Base-by-base conservation (phyloP, 37 sponge, comb jelly and placozoan species). In the Beroe forskalii region DNA sequence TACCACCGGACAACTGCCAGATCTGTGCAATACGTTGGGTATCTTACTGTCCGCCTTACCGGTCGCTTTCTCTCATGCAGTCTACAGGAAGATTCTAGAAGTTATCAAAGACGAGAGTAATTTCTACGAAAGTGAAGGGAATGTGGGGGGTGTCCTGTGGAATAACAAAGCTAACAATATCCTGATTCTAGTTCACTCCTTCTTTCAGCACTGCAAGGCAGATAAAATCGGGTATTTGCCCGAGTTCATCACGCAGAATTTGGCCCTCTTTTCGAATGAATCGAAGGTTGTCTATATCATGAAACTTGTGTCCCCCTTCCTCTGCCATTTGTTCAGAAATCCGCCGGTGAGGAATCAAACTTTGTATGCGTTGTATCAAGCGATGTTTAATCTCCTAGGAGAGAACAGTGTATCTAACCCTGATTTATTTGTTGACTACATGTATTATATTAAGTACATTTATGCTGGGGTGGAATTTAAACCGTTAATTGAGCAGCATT, bases 381-480 rank as follows among this genome's bases (percentile, higher is more conserved):
- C 35, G 28, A 80, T 80, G 86, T 38, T 80, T 1, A 80, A 44
- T 38, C 22, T 80, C 48, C 35, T 80, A 37, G 35, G 86, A 19
- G 86, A 80, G 25, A 80, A 80, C 86, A 44, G 38, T n/a, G 86
- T 44, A n/a, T 27, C 55, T 6, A 80, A 80, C 42, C 86, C 86
- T 80, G 86, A 80, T 42, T 37, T 80, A 12, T 80, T 80, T 24
- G 86, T 80, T 80, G 86, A 80, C 30, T 80, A 44, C 86, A 42
- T 80, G 86, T 80, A 80, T 44, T 80, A 44, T 80, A 80, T 43
- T 25, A 80, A 80, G 86, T 80, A 80, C 20, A 44, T 80, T 22
- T 80, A 44, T 42, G 86, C 55, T 43, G 86, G 86, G 0, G 86
- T n/a, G 8, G 86, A 80, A 37, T 80, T 80, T 43, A 80, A 80